Conservation (phyloP, 2,888 invertebrate genomes). For the Trypoxylon attenuatum region DNA sequence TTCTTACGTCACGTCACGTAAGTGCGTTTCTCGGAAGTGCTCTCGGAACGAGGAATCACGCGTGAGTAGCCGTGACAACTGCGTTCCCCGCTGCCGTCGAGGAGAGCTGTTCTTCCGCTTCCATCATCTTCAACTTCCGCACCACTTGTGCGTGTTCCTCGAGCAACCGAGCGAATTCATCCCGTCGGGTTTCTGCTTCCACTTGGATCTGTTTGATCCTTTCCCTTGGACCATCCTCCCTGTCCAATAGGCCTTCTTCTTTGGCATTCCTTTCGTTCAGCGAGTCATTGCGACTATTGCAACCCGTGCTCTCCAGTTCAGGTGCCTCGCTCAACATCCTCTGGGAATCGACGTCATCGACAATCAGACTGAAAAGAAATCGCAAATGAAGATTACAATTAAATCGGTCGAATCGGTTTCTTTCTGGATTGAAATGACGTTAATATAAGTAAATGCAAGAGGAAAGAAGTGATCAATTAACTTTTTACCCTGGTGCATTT, state of each 20-base stretch:
- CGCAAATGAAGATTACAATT: background rate
- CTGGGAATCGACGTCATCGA: constrained; percentile 66
- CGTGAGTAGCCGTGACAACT: constrained; percentile 61
- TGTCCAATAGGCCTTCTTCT: constrained; percentile 63
- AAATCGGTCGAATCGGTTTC: too few species aligned
- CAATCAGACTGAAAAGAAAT: constrained; percentile 57
- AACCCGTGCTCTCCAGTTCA: too few species aligned
- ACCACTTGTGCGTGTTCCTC: constrained; percentile 75
- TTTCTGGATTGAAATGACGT: too few species aligned
- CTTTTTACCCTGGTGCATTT: too few species aligned
- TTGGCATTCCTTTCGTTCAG: constrained; percentile 60
- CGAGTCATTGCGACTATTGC: too few species aligned
- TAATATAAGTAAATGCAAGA: too few species aligned
- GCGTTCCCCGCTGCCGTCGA: constrained; percentile 41
- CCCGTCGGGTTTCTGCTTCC: constrained; percentile 73
- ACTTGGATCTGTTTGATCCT: constrained; percentile 70
- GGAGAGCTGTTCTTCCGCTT: constrained; percentile 65
- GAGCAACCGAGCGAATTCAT: constrained; percentile 72
- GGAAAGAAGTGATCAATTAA: too few species aligned
- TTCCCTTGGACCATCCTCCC: constrained; percentile 63
- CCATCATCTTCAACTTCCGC: constrained; percentile 73
- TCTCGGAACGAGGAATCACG: too few species aligned
- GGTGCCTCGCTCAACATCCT: constrained; percentile 57
- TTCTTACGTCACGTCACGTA: too few species aligned
- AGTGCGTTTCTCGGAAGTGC: constrained; percentile 6